Conservation (phyloP, 2,113 vertebrate genomes). For the Hippocampus mohnikei region DNA sequence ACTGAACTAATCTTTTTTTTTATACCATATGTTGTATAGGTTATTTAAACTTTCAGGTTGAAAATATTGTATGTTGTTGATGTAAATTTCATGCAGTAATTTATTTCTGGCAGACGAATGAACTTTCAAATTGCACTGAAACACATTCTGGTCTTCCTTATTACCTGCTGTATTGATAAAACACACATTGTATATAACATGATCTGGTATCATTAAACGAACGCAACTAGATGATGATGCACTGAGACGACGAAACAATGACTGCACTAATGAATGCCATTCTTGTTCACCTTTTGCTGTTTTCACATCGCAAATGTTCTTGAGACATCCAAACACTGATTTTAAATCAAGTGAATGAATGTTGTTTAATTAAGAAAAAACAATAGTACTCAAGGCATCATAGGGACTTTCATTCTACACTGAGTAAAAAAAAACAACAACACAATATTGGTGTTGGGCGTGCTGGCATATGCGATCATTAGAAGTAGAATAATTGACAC, state of each 20-base stretch:
- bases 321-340: slow-evolving; percentile 12
- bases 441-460: background rate
- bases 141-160: slow-evolving; percentile 34
- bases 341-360: slow-evolving; percentile 19
- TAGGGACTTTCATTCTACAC: background rate
- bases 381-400: background rate
- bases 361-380: slow-evolving; percentile 12
- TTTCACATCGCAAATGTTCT: background rate
- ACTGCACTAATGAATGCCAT: slow-evolving; percentile 11
- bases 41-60: slow-evolving; percentile 31
- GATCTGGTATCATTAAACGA: slow-evolving; percentile 6
- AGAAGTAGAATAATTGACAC: slow-evolving; percentile 17
- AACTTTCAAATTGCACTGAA: slow-evolving; percentile 47
- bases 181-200: slow-evolving; percentile 25
- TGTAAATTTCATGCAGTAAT: slow-evolving; percentile 15
- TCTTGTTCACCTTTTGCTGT: background rate
- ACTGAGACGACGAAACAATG: slow-evolving; percentile 10
- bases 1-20: slow-evolving; percentile 27
- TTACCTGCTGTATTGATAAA: slow-evolving; percentile 39
- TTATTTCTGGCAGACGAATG: slow-evolving; percentile 34
- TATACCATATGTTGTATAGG: slow-evolving; percentile 24
- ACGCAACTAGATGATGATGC: slow-evolving; percentile 10
- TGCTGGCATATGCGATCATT: background rate
- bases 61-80: background rate
- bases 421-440: background rate